Evolutionary conservation across 2,888 invertebrate genomes (phyloP).

Genomic region (Lysandra bellargus): DNA sequence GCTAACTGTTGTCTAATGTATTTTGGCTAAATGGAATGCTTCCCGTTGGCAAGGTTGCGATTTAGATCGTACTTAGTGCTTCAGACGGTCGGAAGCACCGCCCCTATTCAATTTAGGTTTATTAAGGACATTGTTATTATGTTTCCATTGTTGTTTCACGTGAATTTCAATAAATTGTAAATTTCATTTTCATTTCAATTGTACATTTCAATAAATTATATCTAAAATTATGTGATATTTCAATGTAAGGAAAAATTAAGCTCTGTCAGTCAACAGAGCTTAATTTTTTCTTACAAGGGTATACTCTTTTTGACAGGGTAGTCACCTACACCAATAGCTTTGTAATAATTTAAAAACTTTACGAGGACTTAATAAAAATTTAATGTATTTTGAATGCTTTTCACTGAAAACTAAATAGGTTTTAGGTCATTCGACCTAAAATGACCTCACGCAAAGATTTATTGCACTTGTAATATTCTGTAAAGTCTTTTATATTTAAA

Average conservation of each 20-base stretch:
- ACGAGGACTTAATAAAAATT: not conserved
- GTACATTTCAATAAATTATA: not conserved
- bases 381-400: not conserved
- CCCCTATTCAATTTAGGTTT: conserved; percentile 62
- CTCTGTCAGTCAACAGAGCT: not conserved
- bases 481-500: not conserved
- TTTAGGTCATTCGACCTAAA: not conserved
- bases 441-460: not conserved
- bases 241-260: not conserved
- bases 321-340: not conserved
- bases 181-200: no score
- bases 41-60: conserved; percentile 59
- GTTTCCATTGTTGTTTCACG: conserved; percentile 15
- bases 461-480: not conserved
- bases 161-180: no score
- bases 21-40: conserved; percentile 70
- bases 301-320: no score
- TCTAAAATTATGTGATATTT: not conserved
- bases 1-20: conserved; percentile 77
- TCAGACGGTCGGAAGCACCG: conserved; percentile 53
- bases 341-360: not conserved
- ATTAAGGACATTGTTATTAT: conserved; percentile 46
- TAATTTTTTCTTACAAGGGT: no score
- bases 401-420: conserved; percentile 1
- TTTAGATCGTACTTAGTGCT: conserved; percentile 64